phyloP scores from a whole-genome alignment of 2,113 vertebrate genomes.

The Athene cunicularia region DNA sequence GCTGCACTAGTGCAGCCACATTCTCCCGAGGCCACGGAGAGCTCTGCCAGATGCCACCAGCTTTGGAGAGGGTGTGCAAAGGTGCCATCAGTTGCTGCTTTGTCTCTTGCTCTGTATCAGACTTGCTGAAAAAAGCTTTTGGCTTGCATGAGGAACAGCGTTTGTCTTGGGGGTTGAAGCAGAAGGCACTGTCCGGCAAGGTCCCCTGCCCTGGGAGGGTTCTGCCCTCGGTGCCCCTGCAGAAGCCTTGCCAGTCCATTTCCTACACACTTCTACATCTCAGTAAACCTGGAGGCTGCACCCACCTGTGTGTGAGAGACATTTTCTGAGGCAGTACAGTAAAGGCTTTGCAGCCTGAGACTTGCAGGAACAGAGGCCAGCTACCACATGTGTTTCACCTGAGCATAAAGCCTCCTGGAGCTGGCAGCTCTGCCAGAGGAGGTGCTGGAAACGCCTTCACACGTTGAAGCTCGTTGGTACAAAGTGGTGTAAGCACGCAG shows the following conservation, averaged over 20 bases:
- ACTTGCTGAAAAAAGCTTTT: background rate
- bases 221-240: background rate
- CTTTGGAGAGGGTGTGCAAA: background rate
- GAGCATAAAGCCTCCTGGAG: background rate
- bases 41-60: background rate
- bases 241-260: rapidly evolving
- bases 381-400: background rate
- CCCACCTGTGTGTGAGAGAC: rapidly evolving
- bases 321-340: background rate
- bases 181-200: background rate
- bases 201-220: background rate
- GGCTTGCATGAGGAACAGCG: background rate
- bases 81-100: background rate
- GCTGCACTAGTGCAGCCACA: rapidly evolving
- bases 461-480: rapidly evolving
- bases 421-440: background rate
- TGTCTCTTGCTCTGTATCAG: background rate
- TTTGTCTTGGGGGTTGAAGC: background rate
- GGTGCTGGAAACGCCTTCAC: background rate
- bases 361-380: background rate
- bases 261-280: background rate
- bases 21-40: background rate
- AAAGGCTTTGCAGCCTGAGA: background rate
- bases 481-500: background rate
- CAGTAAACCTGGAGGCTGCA: background rate